Conservation (phyloP, 1,140 invertebrate species). For the Asobara japonica region DNA sequence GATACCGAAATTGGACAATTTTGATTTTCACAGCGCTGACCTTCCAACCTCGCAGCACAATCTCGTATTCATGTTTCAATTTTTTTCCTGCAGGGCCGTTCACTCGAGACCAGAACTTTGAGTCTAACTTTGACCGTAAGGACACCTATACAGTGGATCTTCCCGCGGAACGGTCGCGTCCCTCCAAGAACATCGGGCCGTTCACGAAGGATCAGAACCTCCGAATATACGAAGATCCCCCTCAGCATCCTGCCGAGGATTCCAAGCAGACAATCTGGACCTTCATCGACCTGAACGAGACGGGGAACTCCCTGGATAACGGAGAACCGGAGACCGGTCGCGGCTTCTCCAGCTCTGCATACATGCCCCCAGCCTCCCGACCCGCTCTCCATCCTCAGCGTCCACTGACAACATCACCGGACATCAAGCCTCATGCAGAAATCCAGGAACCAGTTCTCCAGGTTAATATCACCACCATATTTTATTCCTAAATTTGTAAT, state of each 20-base stretch:
- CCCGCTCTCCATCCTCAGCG: background rate
- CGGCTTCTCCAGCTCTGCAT: slow-evolving; percentile 46
- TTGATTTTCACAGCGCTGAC: too few relatives aligned
- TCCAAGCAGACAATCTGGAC: slow-evolving; percentile 52
- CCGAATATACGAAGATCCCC: slow-evolving; percentile 16
- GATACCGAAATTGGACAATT: too few relatives aligned
- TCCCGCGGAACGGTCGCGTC: slow-evolving; percentile 21
- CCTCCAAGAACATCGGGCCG: slow-evolving; percentile 54
- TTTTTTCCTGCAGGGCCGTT: slow-evolving; percentile 39
- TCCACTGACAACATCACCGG: slow-evolving; percentile 13
- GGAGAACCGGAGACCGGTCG: slow-evolving; percentile 47
- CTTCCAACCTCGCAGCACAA: background rate
- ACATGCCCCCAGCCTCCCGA: slow-evolving; percentile 35
- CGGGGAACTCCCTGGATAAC: slow-evolving; percentile 56
- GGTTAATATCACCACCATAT: too few relatives aligned
- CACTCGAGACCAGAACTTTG: slow-evolving; percentile 57
- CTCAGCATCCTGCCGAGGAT: slow-evolving; percentile 9
- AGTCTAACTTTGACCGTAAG: slow-evolving; percentile 45
- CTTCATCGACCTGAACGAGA: slow-evolving; percentile 53
- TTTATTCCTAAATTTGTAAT: too few relatives aligned
- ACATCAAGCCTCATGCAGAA: slow-evolving; percentile 50
- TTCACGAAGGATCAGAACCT: slow-evolving; percentile 59
- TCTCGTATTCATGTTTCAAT: background rate
- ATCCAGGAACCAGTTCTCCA: slow-evolving; percentile 65
- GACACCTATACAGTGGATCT: slow-evolving; percentile 28